Conservation (phyloP, 2,888 invertebrate species). For the Autographa pulchrina region DNA sequence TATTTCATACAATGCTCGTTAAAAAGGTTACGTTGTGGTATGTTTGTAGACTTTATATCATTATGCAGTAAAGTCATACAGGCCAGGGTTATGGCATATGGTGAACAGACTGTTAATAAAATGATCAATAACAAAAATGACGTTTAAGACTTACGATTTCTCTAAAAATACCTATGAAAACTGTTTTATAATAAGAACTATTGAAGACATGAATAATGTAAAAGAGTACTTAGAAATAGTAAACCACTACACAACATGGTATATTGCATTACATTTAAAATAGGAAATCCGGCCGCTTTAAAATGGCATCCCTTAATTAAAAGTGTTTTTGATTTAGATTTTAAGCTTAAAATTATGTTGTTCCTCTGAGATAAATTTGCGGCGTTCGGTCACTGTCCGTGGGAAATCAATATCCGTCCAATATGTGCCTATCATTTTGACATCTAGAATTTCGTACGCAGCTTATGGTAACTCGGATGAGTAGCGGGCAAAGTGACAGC, state of each 20-base stretch:
- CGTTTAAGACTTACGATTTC: no score
- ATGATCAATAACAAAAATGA: no score
- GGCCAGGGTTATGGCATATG: no score
- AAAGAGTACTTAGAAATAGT: no score
- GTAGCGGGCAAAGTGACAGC: conserved; percentile 41
- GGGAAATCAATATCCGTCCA: conserved; percentile 82
- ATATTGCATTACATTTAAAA: no score
- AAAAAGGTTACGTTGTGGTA: conserved; percentile 17
- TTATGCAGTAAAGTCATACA: conserved; percentile 6
- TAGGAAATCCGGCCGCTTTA: no score
- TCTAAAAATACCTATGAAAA: no score
- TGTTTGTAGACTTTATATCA: not conserved
- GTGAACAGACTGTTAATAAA: no score
- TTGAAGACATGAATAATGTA: no score
- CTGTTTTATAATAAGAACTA: no score
- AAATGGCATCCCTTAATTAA: not conserved
- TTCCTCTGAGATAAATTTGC: conserved; percentile 53
- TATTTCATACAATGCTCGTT: conserved; percentile 16
- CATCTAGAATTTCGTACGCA: conserved; percentile 80
- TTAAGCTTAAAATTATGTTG: conserved; percentile 24
- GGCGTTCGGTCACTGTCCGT: conserved; percentile 70
- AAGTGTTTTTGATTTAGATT: conserved; percentile 5
- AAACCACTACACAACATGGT: no score
- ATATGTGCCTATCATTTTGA: conserved; percentile 86
- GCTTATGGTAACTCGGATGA: conserved; percentile 64